These are phyloP conservation scores for Haemorhous mexicanus DNA, from an alignment of 2,113 vertebrate genomes.

Conservation along the genomic window DNA sequence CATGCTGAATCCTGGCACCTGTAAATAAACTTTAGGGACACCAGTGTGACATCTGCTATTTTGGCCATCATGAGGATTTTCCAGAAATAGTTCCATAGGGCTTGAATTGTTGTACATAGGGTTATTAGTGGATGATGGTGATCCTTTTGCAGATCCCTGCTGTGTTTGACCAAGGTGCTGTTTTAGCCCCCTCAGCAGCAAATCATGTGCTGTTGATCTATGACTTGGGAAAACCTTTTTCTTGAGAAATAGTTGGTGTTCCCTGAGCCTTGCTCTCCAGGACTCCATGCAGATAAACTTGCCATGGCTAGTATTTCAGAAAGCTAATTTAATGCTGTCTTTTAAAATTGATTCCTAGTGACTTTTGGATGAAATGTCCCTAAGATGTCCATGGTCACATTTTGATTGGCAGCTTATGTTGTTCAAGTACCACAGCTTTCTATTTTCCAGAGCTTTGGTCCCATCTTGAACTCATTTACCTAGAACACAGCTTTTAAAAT, in stretches of 20 bases:
- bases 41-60: background rate
- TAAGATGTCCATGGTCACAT: background rate
- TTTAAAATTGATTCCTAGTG: background rate
- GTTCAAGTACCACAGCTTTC: background rate
- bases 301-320: background rate
- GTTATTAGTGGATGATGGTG: background rate
- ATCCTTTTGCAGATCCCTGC: background rate
- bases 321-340: background rate
- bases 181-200: background rate
- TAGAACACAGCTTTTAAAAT: slow-evolving; percentile 13
- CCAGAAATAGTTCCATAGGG: background rate
- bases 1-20: background rate
- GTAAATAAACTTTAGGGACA: background rate
- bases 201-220: background rate
- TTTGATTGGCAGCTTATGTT: background rate
- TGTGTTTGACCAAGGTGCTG: background rate
- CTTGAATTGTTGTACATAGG: background rate
- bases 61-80: background rate
- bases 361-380: background rate
- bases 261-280: background rate
- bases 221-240: background rate
- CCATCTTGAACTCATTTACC: slow-evolving; percentile 38
- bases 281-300: background rate
- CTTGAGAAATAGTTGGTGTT: background rate
- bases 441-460: slow-evolving; percentile 37